Evolutionary conservation across 2,797 vertebrate genomes (phyloP).

Genomic region (Discoglossus pictus): DNA sequence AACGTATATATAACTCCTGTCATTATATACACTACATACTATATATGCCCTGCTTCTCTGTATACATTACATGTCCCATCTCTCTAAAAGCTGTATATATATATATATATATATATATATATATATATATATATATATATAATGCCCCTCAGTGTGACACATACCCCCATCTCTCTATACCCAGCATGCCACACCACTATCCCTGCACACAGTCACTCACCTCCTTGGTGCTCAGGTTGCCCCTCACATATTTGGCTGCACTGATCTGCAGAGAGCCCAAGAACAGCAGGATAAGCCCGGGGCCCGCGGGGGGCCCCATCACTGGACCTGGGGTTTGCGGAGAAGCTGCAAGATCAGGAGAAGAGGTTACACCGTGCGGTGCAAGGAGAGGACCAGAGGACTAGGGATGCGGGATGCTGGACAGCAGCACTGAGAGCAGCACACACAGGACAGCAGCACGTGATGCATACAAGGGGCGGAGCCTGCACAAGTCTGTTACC

Average conservation of each 20-base stretch:
- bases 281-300: slow-evolving; percentile 39
- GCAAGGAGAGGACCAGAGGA: neutral
- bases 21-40: no score
- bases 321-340: neutral
- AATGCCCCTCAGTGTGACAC: neutral
- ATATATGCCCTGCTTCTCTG: no score
- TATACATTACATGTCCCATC: no score
- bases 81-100: no score
- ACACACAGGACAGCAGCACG: no score
- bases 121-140: neutral
- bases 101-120: slow-evolving; percentile 6
- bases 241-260: slow-evolving; percentile 39
- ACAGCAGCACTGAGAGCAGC: neutral
- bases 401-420: neutral
- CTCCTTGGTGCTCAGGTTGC: slow-evolving; percentile 46
- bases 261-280: slow-evolving; percentile 37
- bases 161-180: neutral
- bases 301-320: slow-evolving; percentile 46
- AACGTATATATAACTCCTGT: no score
- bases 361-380: neutral
- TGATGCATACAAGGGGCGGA: no score
- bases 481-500: no score
- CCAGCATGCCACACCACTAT: no score
- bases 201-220: slow-evolving; percentile 6
- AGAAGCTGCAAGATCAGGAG: neutral